Evolutionary conservation across 2,113 vertebrate genomes (phyloP), one percentile per base, ranked within the genome.

Genomic region (Rhynchomys soricoides): DNA sequence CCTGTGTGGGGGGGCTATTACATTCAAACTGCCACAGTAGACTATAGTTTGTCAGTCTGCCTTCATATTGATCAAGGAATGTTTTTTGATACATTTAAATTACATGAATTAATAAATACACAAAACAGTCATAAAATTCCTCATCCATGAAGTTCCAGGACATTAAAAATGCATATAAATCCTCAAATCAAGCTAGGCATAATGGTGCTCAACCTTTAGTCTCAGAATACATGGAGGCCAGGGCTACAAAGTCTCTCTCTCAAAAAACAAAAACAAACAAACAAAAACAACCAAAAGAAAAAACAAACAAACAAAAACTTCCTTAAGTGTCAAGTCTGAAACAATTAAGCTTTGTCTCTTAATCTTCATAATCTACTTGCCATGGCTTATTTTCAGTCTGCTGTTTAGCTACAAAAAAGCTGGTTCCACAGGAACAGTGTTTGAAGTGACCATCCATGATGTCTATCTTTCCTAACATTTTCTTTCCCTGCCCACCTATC

Each of bases 61-160:
- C 43, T 95, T 95, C n/a, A 57, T 34, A 85, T 50, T 93, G 86
- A 93, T 86, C 0, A 29, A 90, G 86, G 57, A 93, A 75, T 19
- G 91, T 34, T 9, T 73, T 73, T 64, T 86, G 48, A 78, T 81
- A 86, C 62, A 93, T 91, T 86, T 93, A 85, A 95, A 34, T 88
- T 85, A 91, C 5, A 52, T 92, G 62, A 94, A 74, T 88, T 70
- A 70, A 62, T 55, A 66, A 90, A 66, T 71, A 43, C 31, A 86
- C 29, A 81, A 79, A 86, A 89, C 40, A 66, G 74, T 90, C 70
- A 92, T 85, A 81, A 79, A 75, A 66, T 34, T 71, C 57, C 71
- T 89, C 78, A 89, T 79, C 88, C 74, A 50, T 89, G 79, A 89
- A 91, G 71, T 89, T 74, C 7, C 31, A 86, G 48, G 77, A 40